Evolutionary conservation across 1,140 invertebrate species (phyloP).

Genomic region (Lepidurus couesii): DNA sequence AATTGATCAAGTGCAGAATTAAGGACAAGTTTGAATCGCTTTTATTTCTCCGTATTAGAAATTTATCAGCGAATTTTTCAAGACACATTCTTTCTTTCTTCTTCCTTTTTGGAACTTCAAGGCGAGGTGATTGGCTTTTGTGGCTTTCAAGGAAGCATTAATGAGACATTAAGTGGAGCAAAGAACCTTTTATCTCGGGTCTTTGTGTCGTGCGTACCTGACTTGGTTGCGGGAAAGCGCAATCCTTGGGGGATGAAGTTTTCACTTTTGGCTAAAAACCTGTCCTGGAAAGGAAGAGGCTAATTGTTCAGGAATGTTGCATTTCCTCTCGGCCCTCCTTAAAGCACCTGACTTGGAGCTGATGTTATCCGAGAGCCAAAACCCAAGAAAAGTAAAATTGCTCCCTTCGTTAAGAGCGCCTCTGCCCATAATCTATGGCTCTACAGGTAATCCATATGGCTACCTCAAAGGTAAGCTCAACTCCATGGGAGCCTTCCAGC

Average conservation of each 20-base stretch:
- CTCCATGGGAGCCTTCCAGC: constrained; percentile 1
- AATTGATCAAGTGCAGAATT: too few species aligned
- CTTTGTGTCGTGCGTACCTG: neutral
- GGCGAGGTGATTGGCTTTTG: neutral
- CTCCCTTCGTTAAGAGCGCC: neutral
- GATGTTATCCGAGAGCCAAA: too few species aligned
- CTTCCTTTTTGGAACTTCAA: neutral
- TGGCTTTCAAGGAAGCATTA: neutral
- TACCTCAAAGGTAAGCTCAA: neutral
- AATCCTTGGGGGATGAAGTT: neutral
- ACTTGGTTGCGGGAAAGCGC: neutral
- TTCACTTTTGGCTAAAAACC: constrained; percentile 8
- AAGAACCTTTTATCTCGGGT: neutral
- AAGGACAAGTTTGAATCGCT: neutral
- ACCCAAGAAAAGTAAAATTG: neutral
- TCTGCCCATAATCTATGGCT: neutral
- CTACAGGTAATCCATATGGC: neutral
- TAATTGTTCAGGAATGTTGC: neutral
- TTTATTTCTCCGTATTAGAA: neutral
- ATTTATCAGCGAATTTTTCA: constrained; percentile 1
- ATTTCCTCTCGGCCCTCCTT: neutral
- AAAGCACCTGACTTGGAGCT: neutral
- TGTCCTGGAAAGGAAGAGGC: neutral
- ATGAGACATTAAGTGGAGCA: neutral
- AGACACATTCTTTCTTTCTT: neutral